A percentile compares a stretch with the other conserved stretches of the same genome.
Conservation (phyloP, 2,797 vertebrate genomes). For the Labeo calbasu region DNA sequence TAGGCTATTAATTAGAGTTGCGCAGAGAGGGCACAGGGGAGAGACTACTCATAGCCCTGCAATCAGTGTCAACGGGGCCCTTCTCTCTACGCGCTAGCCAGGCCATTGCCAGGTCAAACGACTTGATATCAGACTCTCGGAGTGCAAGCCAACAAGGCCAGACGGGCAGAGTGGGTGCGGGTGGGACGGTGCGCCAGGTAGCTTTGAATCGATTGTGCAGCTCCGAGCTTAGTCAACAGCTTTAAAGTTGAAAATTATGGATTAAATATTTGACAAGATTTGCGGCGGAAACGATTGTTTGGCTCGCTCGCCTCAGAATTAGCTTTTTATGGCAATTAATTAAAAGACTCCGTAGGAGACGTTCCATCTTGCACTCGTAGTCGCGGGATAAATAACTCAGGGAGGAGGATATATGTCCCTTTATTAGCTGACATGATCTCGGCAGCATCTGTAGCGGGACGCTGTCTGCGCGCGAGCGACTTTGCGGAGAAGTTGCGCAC, state of each 20-base stretch:
- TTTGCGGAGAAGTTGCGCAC: slow-evolving; percentile 76
- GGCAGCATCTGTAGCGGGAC: slow-evolving; percentile 76
- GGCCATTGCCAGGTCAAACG: slow-evolving; percentile 78
- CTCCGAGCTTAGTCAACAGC: slow-evolving; percentile 72
- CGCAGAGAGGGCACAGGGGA: slow-evolving; percentile 87
- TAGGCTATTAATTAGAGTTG: slow-evolving; percentile 89
- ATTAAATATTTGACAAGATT: slow-evolving; percentile 85
- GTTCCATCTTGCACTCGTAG: slow-evolving; percentile 85
- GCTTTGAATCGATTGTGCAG: slow-evolving; percentile 34
- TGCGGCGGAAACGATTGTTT: slow-evolving; percentile 81
- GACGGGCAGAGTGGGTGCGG: neutral
- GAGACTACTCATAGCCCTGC: slow-evolving; percentile 85
- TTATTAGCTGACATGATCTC: slow-evolving; percentile 85
- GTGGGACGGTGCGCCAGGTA: neutral
- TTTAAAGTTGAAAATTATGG: slow-evolving; percentile 81
- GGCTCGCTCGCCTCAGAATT: slow-evolving; percentile 82
- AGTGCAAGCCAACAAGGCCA: slow-evolving; percentile 38
- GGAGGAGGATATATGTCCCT: slow-evolving; percentile 84
- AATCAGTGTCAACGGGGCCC: slow-evolving; percentile 82
- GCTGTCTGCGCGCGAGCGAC: slow-evolving; percentile 72
- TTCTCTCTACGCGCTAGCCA: slow-evolving; percentile 77
- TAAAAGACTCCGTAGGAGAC: slow-evolving; percentile 81
- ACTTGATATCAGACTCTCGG: slow-evolving; percentile 55
- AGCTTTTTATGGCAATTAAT: slow-evolving; percentile 88
- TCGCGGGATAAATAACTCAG: slow-evolving; percentile 83